Percentiles rank a stretch among this genome's conserved stretches.
Evolutionary conservation across 2,888 invertebrate species (phyloP).

Genomic region (Meandrusa payeni): DNA sequence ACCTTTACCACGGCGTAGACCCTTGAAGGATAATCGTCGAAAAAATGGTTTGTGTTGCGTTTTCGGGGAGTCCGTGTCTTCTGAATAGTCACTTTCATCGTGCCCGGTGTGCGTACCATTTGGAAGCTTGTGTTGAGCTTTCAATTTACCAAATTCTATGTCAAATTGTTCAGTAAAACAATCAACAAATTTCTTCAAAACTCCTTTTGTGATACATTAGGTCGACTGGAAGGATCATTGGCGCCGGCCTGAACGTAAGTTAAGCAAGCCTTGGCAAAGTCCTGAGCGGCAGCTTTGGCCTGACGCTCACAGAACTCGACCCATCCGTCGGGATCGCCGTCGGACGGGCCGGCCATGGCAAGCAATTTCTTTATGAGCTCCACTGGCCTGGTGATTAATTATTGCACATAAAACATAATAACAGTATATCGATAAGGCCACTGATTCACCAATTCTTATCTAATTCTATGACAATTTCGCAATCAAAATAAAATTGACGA

Average conservation of each 20-base stretch:
- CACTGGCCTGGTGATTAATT: conserved; percentile 61
- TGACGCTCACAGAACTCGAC: conserved; percentile 93
- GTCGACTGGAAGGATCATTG: conserved; percentile 82
- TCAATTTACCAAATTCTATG: conserved; percentile 83
- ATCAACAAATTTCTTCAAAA: conserved; percentile 91
- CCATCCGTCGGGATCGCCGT: conserved; percentile 86
- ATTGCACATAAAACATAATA: conserved; percentile 44
- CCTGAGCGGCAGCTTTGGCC: conserved; percentile 90
- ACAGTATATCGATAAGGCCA: conserved; percentile 32
- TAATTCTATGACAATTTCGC: conserved; percentile 53
- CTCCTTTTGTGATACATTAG: conserved; percentile 87
- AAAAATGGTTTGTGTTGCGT: conserved; percentile 91
- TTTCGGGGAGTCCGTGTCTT: conserved; percentile 90
- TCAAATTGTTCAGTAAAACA: conserved; percentile 93
- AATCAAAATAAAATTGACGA: conserved; percentile 72
- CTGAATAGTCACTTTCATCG: conserved; percentile 85
- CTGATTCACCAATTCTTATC: conserved; percentile 34
- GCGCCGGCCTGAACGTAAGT: conserved; percentile 87
- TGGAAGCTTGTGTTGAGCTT: conserved; percentile 66
- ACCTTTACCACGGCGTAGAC: conserved; percentile 88
- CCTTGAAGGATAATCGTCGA: conserved; percentile 93
- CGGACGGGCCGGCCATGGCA: conserved; percentile 80
- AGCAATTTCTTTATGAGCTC: conserved; percentile 75
- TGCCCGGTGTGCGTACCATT: conserved; percentile 72
- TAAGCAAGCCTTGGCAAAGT: conserved; percentile 93